Percentiles rank a stretch among this genome's conserved stretches.
These are phyloP conservation scores for Nymphalis polychloros DNA, from an alignment of 2,888 invertebrate genomes.

Conservation along the genomic window DNA sequence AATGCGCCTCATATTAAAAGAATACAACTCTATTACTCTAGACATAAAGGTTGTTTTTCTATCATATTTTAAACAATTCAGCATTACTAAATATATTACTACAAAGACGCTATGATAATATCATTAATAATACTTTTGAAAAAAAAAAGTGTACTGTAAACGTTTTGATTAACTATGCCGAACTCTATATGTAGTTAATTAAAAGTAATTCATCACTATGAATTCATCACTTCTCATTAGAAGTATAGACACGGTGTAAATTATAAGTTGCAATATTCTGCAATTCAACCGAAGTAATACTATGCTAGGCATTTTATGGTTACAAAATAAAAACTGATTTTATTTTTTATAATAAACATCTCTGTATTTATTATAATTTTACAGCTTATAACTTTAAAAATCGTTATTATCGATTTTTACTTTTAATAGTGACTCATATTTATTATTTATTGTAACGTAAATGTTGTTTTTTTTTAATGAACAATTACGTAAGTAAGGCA, in stretches of 20 bases:
- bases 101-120: no score
- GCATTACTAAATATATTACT: no score
- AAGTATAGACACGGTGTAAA: conserved; percentile 25
- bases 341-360: no score
- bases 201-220: conserved; percentile 16
- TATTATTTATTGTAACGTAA: not conserved
- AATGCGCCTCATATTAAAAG: conserved; percentile 6
- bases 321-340: conserved; percentile 4
- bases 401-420: no score
- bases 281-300: conserved; percentile 18
- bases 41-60: not conserved
- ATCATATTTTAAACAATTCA: not conserved
- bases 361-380: no score
- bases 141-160: no score
- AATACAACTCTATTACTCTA: not conserved
- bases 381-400: no score
- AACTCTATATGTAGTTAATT: conserved; percentile 16
- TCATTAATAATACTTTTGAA: no score
- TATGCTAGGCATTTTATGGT: conserved; percentile 9
- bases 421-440: not conserved
- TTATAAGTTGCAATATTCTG: conserved; percentile 22
- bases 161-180: conserved; percentile 6
- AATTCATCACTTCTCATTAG: no score
- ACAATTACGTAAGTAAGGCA: no score
- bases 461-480: not conserved